Conservation (phyloP, 2,888 invertebrate genomes). For the Imbricaverruca yamaguchii region DNA sequence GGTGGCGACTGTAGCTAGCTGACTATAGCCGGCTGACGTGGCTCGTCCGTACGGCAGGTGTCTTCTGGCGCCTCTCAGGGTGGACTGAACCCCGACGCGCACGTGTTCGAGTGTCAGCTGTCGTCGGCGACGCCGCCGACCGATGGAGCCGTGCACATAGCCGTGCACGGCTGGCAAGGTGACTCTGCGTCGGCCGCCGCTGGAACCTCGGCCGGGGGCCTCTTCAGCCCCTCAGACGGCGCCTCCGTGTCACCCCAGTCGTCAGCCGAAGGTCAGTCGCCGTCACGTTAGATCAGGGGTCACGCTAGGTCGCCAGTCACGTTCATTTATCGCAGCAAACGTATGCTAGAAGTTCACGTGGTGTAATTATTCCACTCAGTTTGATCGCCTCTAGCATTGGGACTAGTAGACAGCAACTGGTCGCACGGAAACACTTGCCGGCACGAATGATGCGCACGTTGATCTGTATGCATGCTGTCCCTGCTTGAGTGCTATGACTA, state of each 20-base stretch:
- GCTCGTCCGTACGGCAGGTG: conserved; percentile 34
- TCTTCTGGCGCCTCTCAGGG: conserved; percentile 32
- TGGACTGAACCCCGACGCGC: conserved; percentile 41
- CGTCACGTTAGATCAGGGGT: too few species aligned
- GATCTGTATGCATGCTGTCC: too few species aligned
- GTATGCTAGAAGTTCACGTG: too few species aligned
- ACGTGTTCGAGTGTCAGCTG: conserved; percentile 41
- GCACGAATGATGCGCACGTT: too few species aligned
- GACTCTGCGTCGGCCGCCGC: conserved; percentile 39
- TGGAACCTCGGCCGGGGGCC: conserved; percentile 46
- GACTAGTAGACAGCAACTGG: too few species aligned
- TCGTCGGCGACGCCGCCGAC: conserved; percentile 33
- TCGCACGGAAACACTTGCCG: too few species aligned
- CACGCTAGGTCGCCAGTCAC: too few species aligned
- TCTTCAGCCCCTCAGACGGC: background rate
- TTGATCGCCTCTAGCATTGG: too few species aligned
- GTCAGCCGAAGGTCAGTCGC: background rate
- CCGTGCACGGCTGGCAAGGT: conserved; percentile 30
- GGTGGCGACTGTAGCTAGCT: too few species aligned
- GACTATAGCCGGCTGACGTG: background rate
- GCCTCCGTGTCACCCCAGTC: conserved; percentile 10
- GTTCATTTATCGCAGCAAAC: too few species aligned
- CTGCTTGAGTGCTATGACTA: too few species aligned
- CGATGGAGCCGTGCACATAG: conserved; percentile 32
- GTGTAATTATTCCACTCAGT: too few species aligned